phyloP scores from a whole-genome alignment of 1,140 invertebrate species.

The Platyscapa corneri region DNA sequence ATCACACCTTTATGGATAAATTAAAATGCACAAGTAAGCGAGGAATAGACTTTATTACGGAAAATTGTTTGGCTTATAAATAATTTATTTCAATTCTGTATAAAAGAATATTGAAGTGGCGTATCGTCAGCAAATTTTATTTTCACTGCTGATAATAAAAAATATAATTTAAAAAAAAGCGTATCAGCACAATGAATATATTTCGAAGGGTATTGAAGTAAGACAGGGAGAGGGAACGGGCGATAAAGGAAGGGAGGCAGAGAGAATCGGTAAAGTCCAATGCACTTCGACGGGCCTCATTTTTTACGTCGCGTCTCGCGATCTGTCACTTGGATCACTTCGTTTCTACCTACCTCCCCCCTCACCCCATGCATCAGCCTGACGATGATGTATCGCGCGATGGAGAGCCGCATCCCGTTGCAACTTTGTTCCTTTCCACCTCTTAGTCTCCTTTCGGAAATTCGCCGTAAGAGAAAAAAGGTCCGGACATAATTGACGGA shows the following conservation, averaged over 20 bases:
- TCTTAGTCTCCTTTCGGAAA: conserved; percentile 1
- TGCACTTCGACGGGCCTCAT: conserved; percentile 50
- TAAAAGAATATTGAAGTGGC: conserved; percentile 4
- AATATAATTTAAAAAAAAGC: conserved; percentile 13
- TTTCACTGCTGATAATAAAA: not conserved
- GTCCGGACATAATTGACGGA: not conserved
- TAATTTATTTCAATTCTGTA: conserved; percentile 15
- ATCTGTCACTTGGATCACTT: conserved; percentile 57
- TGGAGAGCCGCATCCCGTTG: not conserved
- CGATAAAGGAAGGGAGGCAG: not conserved
- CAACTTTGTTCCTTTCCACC: not conserved
- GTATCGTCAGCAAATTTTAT: not conserved
- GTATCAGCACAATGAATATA: conserved; percentile 1
- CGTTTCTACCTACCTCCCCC: conserved; percentile 38
- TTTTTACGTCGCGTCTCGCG: conserved; percentile 53
- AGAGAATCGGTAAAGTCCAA: conserved; percentile 38
- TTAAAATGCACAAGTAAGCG: not conserved
- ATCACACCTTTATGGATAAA: conserved; percentile 12
- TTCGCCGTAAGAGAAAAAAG: not conserved
- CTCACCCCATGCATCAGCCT: conserved; percentile 49
- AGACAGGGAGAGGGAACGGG: not conserved
- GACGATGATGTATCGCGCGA: conserved; percentile 59
- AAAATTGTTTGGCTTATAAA: conserved; percentile 11
- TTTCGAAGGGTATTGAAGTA: not conserved
- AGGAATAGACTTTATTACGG: not conserved